These are phyloP conservation scores for Globicephala melas DNA, from an alignment of 2,113 vertebrate species.

Conservation along the genomic window DNA sequence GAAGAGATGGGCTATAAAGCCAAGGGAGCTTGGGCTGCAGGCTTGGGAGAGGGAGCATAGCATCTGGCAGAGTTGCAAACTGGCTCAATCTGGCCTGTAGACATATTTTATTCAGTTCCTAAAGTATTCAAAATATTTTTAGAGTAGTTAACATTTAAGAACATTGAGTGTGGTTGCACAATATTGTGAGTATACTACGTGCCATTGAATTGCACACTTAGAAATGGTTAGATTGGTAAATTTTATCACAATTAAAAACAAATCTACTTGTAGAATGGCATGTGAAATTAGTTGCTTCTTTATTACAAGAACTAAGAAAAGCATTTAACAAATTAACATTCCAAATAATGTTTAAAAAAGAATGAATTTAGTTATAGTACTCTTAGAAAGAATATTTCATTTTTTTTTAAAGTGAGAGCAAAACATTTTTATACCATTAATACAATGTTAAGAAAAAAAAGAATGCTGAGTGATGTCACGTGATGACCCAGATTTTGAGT, in stretches of 20 bases:
- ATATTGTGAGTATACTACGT: not conserved
- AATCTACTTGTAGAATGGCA: not conserved
- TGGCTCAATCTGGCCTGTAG: not conserved
- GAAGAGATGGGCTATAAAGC: not conserved
- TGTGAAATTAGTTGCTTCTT: not conserved
- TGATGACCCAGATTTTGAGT: not conserved
- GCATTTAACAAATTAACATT: not conserved
- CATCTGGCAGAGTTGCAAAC: not conserved
- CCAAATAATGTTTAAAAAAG: conserved; percentile 1
- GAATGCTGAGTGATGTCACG: not conserved
- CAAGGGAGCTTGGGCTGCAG: not conserved
- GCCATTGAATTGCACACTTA: not conserved
- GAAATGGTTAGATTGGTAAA: not conserved
- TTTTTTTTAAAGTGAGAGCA: not conserved
- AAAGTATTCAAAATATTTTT: not conserved
- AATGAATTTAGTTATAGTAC: not conserved
- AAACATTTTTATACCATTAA: not conserved
- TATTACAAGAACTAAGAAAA: not conserved
- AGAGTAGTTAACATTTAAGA: not conserved
- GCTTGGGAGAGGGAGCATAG: not conserved
- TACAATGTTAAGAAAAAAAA: not conserved
- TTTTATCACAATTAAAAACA: not conserved
- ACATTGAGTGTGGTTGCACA: not conserved
- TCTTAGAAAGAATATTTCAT: not conserved
- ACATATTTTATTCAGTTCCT: not conserved